Percentiles rank a stretch among this genome's conserved stretches.
These are phyloP conservation scores for Ascaphus truei DNA, from an alignment of 2,113 vertebrate species.

Conservation along the genomic window DNA sequence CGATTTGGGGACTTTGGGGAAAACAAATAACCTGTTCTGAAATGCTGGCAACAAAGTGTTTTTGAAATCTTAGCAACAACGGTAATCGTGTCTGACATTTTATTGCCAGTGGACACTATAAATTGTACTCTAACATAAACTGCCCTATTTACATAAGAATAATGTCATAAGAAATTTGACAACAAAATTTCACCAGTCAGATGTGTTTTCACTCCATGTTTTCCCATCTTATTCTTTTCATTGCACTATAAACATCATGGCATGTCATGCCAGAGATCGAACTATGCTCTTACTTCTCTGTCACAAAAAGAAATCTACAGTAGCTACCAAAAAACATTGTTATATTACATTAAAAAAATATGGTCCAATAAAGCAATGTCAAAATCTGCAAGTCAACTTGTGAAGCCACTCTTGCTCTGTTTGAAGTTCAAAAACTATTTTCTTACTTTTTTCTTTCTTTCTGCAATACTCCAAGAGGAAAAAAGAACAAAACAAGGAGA, in stretches of 20 bases:
- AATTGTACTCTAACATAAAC: not conserved
- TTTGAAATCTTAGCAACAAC: not conserved
- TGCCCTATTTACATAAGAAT: constrained; percentile 9
- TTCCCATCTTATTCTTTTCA: not conserved
- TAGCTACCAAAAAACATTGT: too few relatives aligned
- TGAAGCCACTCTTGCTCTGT: too few relatives aligned
- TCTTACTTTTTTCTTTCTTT: too few relatives aligned
- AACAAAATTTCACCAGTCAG: not conserved
- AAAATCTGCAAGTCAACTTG: too few relatives aligned
- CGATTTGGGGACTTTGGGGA: not conserved
- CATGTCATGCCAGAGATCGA: not conserved
- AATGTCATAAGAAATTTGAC: constrained; percentile 22
- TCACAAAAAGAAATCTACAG: too few relatives aligned
- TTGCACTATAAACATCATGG: not conserved
- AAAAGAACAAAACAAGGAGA: too few relatives aligned
- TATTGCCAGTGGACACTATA: not conserved
- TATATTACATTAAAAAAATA: too few relatives aligned
- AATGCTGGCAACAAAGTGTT: not conserved
- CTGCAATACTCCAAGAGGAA: too few relatives aligned
- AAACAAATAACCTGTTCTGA: not conserved
- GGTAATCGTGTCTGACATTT: not conserved
- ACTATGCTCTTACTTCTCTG: not conserved
- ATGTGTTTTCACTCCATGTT: not conserved
- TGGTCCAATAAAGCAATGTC: too few relatives aligned
- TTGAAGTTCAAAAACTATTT: too few relatives aligned